phyloP scores from a whole-genome alignment of 2,113 vertebrate genomes.

The Colistium nudipinnis region DNA sequence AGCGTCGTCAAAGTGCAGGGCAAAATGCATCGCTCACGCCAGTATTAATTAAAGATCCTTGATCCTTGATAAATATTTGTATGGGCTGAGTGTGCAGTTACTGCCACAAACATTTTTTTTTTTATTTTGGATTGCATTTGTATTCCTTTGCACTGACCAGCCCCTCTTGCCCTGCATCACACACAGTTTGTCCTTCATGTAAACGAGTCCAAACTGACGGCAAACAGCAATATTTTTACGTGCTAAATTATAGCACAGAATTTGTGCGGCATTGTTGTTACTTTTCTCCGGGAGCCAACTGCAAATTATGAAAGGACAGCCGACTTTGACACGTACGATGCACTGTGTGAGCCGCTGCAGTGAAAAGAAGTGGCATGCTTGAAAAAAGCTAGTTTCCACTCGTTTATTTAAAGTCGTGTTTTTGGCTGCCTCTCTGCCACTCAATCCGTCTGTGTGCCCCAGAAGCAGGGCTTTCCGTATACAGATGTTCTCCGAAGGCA shows the following conservation, averaged over 20 bases:
- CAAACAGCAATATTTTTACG: conserved; percentile 3
- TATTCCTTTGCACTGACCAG: conserved; percentile 6
- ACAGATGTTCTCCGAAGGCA: conserved; percentile 40
- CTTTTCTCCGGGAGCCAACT: conserved; percentile 3
- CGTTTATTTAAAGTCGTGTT: conserved; percentile 37
- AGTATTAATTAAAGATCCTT: conserved; percentile 33
- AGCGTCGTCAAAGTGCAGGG: conserved; percentile 28
- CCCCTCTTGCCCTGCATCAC: neutral
- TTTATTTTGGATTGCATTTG: conserved; percentile 13
- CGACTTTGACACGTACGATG: conserved; percentile 1
- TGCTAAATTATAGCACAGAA: neutral
- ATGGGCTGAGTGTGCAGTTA: conserved; percentile 38
- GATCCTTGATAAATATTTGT: conserved; percentile 46
- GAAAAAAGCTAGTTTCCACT: conserved; percentile 29
- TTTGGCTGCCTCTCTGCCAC: conserved; percentile 36
- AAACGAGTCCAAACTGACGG: conserved; percentile 3
- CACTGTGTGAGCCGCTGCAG: neutral
- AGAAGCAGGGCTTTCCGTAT: conserved; percentile 49
- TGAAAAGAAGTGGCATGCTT: conserved; percentile 22
- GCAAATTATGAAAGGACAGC: conserved; percentile 21
- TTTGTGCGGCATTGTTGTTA: conserved; percentile 10
- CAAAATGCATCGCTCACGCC: conserved; percentile 29
- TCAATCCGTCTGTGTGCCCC: conserved; percentile 38
- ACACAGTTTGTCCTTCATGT: neutral
- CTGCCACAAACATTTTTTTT: conserved; percentile 19